Evolutionary conservation across 2,888 invertebrate species (phyloP), one percentile per base, ranked within the genome.

Genomic region (Apamea anceps): DNA sequence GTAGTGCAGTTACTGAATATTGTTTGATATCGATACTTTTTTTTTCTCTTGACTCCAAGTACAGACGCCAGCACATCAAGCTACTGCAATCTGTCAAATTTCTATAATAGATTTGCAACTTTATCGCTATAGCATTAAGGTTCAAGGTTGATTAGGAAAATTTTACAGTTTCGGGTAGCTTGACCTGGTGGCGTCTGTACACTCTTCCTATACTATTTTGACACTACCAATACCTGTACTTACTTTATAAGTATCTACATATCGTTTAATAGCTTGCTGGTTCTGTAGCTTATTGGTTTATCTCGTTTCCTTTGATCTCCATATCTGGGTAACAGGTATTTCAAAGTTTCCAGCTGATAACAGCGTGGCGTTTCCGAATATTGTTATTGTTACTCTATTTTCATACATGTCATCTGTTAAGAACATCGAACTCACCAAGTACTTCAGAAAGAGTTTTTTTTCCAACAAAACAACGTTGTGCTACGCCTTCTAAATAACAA

Each of bases 301-400:
- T 63, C 18, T 42, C 3, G 21, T 12, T 48, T 37, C 3, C 37
- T 28, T 37, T 2, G 48, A 67, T 57, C 21, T 48, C n/a, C 18
- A 15, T 51, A 28, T 78, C 79, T 60, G 25, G 8, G 25, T 18
- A 48, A 28, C 0, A 42, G 1, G 10, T 18, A 32, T 21, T 32
- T 6, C 28, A 32, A 25, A 72, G 21, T 65, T 80, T 80, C 54
- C 72, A 37, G 0, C 18, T 42, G 71, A 77, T 79, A 80, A 32
- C 32, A 63, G 10, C 12, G 15, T n/a, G 32, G 45, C 12, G 15
- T 80, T 80, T 45, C 80, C 18, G 12, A 63, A 32, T 45, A 21
- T 51, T 45, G 45, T 45, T 45, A 12, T 12, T 45, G 3, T 66
- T 10, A 5, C 12, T 57, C 15, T 45, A 42, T 70, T n/a, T 2